Conservation (phyloP, 2,888 invertebrate species). For the Tetrapedia diversipes region DNA sequence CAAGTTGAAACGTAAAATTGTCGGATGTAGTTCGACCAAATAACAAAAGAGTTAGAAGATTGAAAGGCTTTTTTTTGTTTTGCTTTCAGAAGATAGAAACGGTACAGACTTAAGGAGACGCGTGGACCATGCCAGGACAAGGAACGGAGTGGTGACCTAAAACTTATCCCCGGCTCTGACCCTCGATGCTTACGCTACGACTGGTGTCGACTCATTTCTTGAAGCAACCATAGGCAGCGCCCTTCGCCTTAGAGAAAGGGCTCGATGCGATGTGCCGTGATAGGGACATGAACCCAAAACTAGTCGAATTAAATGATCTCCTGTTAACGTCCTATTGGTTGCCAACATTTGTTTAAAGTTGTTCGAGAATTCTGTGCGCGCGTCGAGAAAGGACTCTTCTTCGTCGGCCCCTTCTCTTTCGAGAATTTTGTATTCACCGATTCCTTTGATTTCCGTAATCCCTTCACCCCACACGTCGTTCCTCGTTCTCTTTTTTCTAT, state of each 20-base stretch:
- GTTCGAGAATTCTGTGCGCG: slow-evolving; percentile 43
- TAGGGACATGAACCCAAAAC: slow-evolving; percentile 88
- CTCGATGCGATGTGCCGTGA: slow-evolving; percentile 91
- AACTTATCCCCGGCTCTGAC: slow-evolving; percentile 81
- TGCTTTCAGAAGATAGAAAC: slow-evolving; percentile 46
- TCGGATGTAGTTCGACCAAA: too few relatives aligned
- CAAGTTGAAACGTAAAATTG: too few relatives aligned
- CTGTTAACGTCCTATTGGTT: slow-evolving; percentile 60
- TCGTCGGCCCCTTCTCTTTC: slow-evolving; percentile 37
- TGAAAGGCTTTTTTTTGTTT: background rate
- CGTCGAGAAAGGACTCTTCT: slow-evolving; percentile 59
- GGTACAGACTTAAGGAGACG: slow-evolving; percentile 41
- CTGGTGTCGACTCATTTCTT: slow-evolving; percentile 95
- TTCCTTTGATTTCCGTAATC: background rate
- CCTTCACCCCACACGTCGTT: slow-evolving; percentile 51
- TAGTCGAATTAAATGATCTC: slow-evolving; percentile 67
- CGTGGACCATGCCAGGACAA: slow-evolving; percentile 72
- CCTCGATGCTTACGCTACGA: slow-evolving; percentile 94
- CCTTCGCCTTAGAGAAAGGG: slow-evolving; percentile 81
- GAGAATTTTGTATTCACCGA: slow-evolving; percentile 32
- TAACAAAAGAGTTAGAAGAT: background rate
- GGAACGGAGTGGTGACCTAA: slow-evolving; percentile 78
- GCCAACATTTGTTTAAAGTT: slow-evolving; percentile 38
- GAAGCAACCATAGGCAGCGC: slow-evolving; percentile 93
- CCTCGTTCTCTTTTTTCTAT: slow-evolving; percentile 33